Base-by-base conservation (phyloP, 2,888 invertebrate species). In the Drosophila melanosoma region DNA sequence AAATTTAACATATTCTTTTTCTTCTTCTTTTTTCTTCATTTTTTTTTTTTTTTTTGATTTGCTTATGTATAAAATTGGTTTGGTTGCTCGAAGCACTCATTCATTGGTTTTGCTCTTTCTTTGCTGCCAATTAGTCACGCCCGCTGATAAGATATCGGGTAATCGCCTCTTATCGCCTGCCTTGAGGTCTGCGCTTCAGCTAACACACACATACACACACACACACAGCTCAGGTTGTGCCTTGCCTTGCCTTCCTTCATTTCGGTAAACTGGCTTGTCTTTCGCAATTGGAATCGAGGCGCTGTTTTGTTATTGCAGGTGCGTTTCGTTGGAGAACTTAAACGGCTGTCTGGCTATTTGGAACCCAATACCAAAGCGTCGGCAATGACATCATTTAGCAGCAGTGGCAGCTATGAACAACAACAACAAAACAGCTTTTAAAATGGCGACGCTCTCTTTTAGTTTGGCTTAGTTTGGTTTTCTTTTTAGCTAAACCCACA, bases 331-430 rank as follows among this genome's bases (percentile, higher is more conserved):
- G 48, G 59, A 78, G 71, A 86, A 82, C 68, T 68, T 83, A 86
- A 81, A 83, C 74, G 60, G 51, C 68, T 73, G 84, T 83, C 74
- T 81, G 73, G 71, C 73, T 72, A 83, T 84, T 74, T 74, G 79
- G 79, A 83, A 79, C 74, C 69, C 79, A 87, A 79, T 58, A 74
- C 74, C 54, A 29, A 61, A 74, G 69, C 85, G 67, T 58, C 60
- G 89, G 85, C 85, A 89, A 85, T 85, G 85, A 85, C 85, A 85
- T 85, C 85, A 85, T 85, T 85, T 75, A 73, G 79, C 73, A 53
- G 52, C 33, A 35, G 52, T 53, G 20, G 59, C 76, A 73, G 79
- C 76, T 71, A 69, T 60, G 48, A 84, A 70, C 26, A 77, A 63
- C 79, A 79, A 72, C 71, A 78, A 73, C 78, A 69, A 65, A 74